Conservation (phyloP, 2,113 vertebrate species). For the Periophthalmodon schlosseri region DNA sequence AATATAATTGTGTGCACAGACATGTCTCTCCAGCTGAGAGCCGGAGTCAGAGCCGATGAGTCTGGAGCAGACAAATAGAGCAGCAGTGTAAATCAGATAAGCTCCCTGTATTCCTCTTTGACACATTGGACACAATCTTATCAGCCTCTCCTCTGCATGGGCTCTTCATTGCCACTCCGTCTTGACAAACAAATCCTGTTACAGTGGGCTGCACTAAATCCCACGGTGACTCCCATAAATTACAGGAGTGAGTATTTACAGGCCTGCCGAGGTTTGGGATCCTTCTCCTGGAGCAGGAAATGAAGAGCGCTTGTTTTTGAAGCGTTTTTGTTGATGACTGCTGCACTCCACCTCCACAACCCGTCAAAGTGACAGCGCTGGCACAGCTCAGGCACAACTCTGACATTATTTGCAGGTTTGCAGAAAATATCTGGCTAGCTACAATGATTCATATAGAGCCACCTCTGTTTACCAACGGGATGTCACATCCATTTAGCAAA, state of each 20-base stretch:
- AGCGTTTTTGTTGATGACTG: constrained; percentile 57
- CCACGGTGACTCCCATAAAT: constrained; percentile 38
- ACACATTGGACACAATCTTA: constrained; percentile 43
- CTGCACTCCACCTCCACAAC: constrained; percentile 54
- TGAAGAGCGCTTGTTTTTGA: constrained; percentile 49
- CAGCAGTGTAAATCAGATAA: constrained; percentile 42
- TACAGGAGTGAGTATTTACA: constrained; percentile 31
- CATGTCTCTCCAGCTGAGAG: neutral
- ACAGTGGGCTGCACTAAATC: constrained; percentile 36
- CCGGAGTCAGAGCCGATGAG: constrained; percentile 3
- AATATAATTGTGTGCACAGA: neutral
- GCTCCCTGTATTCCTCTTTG: constrained; percentile 27
- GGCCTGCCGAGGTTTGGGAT: constrained; percentile 28
- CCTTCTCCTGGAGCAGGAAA: constrained; percentile 39
- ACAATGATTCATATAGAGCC: constrained; percentile 61
- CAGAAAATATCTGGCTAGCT: constrained; percentile 50
- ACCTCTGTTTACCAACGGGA: constrained; percentile 62
- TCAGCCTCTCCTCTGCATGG: constrained; percentile 36
- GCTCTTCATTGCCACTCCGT: constrained; percentile 46
- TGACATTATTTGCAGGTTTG: constrained; percentile 65
- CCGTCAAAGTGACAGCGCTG: constrained; percentile 65
- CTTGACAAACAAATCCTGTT: constrained; percentile 45
- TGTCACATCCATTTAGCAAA: constrained; percentile 72
- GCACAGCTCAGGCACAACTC: constrained; percentile 45
- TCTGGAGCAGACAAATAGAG: constrained; percentile 27